Base-by-base conservation (phyloP, 1,140 invertebrate genomes). In the Patella vulgata region DNA sequence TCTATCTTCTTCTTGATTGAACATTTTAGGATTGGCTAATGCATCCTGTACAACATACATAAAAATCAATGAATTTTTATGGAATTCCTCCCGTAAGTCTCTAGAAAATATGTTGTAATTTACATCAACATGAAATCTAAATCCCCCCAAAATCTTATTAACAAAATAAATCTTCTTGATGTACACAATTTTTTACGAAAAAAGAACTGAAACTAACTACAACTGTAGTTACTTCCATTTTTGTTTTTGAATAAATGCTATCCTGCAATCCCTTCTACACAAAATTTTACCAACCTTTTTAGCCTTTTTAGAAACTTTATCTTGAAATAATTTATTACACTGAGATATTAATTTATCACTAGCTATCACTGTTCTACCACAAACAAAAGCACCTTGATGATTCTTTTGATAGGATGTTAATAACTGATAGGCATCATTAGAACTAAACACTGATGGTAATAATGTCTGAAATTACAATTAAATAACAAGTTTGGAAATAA, bases 381-480 rank as follows among this genome's bases (percentile, higher is more conserved):
- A 86, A 2, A 85, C 62, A 74, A 84, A 75, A 36, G 61, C 73
- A 55, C 83, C 85, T 43, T 61, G 40, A 51, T 77, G 57, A 65
- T 86, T 72, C 87, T 82, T 89, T 25, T 91, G 79, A 14, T 91
- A 85, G 52, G 87, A 84, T 63, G 90, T 87, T 31, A 95, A 82
- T 12, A 96, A 82, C 69, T 89, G 88, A 70, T 89, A 87, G 36
- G 91, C 89, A 85, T 96, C 94, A 62, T 90, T 86, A 56, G 89
- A 85, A 57, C 88, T 89, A 63, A 96, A 90, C 46, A 93, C 88
- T 12, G 92, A 91, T 23, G 94, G 95, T 44, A 97, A 78, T 47
- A 92, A 83, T 36, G 71, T 80, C 82, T 82, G 77, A 75, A 73
- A 53, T 50, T 58, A 58, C 33, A 36, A 8, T 36, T 36, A 36